Evolutionary conservation across 1,140 invertebrate species (phyloP).

Genomic region (Megathymus violae): DNA sequence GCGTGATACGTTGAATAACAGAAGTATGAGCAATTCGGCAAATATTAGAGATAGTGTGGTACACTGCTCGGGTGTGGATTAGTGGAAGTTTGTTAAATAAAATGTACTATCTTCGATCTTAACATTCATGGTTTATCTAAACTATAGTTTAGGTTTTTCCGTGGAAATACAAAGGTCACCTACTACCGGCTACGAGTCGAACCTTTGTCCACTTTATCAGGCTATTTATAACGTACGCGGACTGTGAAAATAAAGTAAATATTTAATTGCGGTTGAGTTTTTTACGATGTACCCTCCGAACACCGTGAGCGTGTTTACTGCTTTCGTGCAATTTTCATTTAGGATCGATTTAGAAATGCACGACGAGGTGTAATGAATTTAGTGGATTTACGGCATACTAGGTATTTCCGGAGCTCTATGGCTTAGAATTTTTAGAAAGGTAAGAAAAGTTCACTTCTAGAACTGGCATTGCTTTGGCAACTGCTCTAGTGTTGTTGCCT

Average conservation of each 20-base stretch:
- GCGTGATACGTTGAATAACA: too few species aligned
- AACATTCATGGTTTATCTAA: not conserved
- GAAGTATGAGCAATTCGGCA: too few species aligned
- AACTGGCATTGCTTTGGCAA: too few species aligned
- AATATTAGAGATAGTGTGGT: too few species aligned
- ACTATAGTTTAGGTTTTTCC: not conserved
- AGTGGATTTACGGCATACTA: constrained; percentile 23
- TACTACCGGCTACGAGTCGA: not conserved
- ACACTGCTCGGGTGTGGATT: too few species aligned
- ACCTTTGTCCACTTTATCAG: constrained; percentile 1
- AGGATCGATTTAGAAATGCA: constrained; percentile 15
- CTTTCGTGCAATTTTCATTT: constrained; percentile 18
- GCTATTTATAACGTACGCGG: constrained; percentile 17
- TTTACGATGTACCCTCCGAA: constrained; percentile 14
- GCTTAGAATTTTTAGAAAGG: too few species aligned
- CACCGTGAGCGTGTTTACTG: constrained; percentile 24
- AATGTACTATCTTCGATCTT: not conserved
- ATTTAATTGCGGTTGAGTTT: constrained; percentile 31
- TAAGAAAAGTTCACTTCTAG: too few species aligned
- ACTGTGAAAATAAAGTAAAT: constrained; percentile 31
- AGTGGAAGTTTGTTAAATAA: too few species aligned
- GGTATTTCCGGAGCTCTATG: too few species aligned
- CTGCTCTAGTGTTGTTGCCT: too few species aligned
- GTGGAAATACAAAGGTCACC: not conserved
- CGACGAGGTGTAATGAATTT: constrained; percentile 12